A percentile compares a stretch with the other conserved stretches of the same genome.
Evolutionary conservation across 2,797 vertebrate species (phyloP).

Genomic region (Thripadectes ignobilis): DNA sequence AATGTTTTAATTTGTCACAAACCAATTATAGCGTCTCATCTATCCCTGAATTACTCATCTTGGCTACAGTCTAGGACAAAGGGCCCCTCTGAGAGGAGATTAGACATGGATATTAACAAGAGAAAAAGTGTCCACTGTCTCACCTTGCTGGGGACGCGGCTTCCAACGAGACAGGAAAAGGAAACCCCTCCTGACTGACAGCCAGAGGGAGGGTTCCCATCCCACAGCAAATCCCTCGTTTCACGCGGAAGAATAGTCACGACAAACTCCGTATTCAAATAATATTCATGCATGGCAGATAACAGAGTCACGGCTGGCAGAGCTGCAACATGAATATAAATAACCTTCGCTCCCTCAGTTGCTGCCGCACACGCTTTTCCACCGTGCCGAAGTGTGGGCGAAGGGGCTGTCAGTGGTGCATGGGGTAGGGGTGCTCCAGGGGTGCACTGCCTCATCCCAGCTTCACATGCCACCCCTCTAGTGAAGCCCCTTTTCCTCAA

Average conservation of each 20-base stretch:
- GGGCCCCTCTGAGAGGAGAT: constrained; percentile 71
- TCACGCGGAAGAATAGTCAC: constrained; percentile 58
- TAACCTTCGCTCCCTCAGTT: not conserved
- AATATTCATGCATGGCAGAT: constrained; percentile 57
- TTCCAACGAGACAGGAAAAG: constrained; percentile 65
- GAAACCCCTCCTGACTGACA: constrained; percentile 65
- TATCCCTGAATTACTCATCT: constrained; percentile 72
- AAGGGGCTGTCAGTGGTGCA: not conserved
- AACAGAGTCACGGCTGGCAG: constrained; percentile 60
- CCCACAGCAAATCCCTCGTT: constrained; percentile 59
- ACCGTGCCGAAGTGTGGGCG: fast-evolving
- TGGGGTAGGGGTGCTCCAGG: fast-evolving
- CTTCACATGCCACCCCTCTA: not conserved
- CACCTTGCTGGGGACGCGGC: constrained; percentile 61
- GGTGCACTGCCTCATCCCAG: not conserved
- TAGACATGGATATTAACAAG: constrained; percentile 73
- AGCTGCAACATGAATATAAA: constrained; percentile 50
- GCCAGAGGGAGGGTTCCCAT: constrained; percentile 55
- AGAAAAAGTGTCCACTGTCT: constrained; percentile 71
- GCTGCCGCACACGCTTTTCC: not conserved
- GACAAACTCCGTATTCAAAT: constrained; percentile 54
- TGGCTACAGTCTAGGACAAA: constrained; percentile 71
- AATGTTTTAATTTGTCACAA: constrained; percentile 73
- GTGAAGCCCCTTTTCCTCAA: fast-evolving
- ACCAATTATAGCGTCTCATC: constrained; percentile 74